Evolutionary conservation across 2,113 vertebrate genomes (phyloP), one percentile per base, ranked within the genome.

Genomic region (Scortum barcoo): DNA sequence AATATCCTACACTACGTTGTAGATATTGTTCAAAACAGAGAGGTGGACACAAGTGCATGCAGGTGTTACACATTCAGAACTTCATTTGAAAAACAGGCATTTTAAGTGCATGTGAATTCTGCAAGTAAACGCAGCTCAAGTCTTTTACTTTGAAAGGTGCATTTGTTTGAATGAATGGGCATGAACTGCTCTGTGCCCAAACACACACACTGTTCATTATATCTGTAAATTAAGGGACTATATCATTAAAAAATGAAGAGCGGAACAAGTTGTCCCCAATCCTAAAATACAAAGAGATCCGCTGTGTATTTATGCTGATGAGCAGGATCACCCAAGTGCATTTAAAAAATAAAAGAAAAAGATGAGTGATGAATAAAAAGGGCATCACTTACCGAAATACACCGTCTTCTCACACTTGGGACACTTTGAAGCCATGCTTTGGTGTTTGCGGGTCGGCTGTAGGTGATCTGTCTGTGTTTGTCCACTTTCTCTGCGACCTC

Each of bases 331-430:
- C 30, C 68, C 65, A 87, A 75, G 71, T 76, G 58, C 6, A 57
- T 63, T 84, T 30, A 7, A 48, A 42, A 57, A 48, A 56, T 11
- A 17, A 46, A 8, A 3, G 4, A 48, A 42, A 57, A 48, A 56
- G 16, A 17, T 53, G 11, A 3, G 4, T 51, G 7, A n/a, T 3
- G 7, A 17, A 46, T 1, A 74, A 76, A 78, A 5, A 12, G 5
- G 26, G 8, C 26, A 67, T 40, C 14, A 95, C 97, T 96, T 86
- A 97, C 97, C 97, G 78, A 99, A 99, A 91, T 98, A 99, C 74
- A 99, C 97, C 38, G 97, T 97, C 95, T 98, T 98, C 46, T 97
- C 97, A 90, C 97, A 98, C 94, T 97, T 98, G 57, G 97, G 97
- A 83, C 97, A 99, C 92, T 97, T 97, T 89, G 97, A 98, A 73